Base-by-base conservation (phyloP, 2,113 vertebrate genomes). In the Nasalis larvatus region DNA sequence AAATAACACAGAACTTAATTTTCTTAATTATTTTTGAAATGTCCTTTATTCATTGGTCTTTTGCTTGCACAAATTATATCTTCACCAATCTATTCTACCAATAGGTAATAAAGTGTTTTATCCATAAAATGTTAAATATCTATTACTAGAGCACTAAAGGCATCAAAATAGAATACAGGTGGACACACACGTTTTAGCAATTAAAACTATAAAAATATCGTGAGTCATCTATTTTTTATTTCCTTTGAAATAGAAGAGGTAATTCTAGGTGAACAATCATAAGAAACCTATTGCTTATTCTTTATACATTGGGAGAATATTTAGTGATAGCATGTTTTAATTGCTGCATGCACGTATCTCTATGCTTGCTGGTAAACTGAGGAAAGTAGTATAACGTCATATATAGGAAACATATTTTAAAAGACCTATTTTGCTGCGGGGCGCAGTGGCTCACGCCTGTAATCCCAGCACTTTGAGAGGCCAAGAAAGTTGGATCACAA, bases 1-100 rank as follows among this genome's bases (percentile, higher is more conserved):
- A 69, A 88, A 86, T 49, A 69, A 63, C 3, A 13, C 7, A 56
- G 12, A 78, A 3, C 3, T 52, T 47, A 73, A 68, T 86, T 83
- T 86, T 73, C 47, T 42, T 54, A 80, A 86, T 10, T 74, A 8
- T 42, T 76, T 93, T 91, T 87, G 49, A 92, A 95, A 80, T 91
- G 2, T 49, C 49, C 1, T 80, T 73, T 85, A 45, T 47, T 21
- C 6, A 85, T 35, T 87, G 2, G 27, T 32, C 3, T 77, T 95
- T 96, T 88, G 5, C 30, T 81, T 92, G 6, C 56, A 81, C n/a
- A 81, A 95, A 76, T 68, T 73, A 32, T 20, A 84, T 60, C 10
- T 78, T 85, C 58, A 68, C 11, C 11, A 89, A 60, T 63, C 23
- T 92, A 85, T 80, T 76, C 54, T 68, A n/a, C 20, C 77, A 84